These are phyloP conservation scores for Gymnopithys bicolor DNA, from an alignment of 2,797 vertebrate species.

Conservation along the genomic window DNA sequence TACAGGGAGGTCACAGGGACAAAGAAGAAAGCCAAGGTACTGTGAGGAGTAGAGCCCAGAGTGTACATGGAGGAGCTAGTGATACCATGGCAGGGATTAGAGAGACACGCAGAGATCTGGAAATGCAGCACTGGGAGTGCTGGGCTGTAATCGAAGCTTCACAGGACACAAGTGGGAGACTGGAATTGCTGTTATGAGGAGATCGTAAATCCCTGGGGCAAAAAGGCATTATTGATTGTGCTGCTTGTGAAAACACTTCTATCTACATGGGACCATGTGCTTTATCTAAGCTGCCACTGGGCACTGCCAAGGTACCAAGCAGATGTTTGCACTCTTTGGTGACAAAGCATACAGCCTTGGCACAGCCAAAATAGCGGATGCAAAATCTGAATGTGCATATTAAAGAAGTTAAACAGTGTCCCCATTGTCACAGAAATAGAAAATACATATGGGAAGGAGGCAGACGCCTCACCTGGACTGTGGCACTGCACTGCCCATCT, in stretches of 20 bases:
- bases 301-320: neutral
- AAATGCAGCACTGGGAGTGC: neutral
- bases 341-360: neutral
- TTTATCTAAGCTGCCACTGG: neutral
- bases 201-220: neutral
- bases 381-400: neutral
- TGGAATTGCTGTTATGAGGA: neutral
- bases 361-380: fast-evolving
- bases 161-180: fast-evolving
- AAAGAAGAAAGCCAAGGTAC: neutral
- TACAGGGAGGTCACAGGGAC: neutral
- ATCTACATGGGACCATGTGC: fast-evolving
- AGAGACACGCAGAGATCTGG: neutral
- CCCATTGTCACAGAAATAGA: neutral
- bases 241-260: neutral
- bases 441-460: neutral
- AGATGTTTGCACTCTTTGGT: neutral
- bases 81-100: neutral
- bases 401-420: neutral
- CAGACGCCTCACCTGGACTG: conserved; percentile 21
- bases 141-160: neutral
- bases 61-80: neutral
- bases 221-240: neutral
- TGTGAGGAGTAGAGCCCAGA: fast-evolving
- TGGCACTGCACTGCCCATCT: conserved; percentile 16